phyloP scores from a whole-genome alignment of 2,113 vertebrate genomes.

The Scatophagus argus region DNA sequence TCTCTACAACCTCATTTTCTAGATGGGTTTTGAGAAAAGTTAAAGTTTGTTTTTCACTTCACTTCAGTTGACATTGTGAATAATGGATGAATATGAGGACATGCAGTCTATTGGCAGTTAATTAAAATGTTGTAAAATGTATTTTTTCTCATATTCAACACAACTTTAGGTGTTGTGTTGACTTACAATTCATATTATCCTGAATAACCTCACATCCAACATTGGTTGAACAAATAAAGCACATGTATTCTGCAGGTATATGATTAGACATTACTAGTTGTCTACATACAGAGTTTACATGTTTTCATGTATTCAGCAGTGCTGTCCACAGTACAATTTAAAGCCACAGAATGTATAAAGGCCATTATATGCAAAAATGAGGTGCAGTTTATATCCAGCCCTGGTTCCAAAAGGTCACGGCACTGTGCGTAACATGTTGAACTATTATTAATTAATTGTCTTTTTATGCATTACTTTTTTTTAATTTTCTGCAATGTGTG shows the following conservation, averaged over 20 bases:
- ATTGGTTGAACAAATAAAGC: neutral
- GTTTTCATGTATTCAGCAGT: neutral
- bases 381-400: neutral
- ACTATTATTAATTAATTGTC: too few relatives aligned
- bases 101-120: neutral
- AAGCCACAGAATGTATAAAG: constrained; percentile 8
- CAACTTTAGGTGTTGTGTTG: neutral
- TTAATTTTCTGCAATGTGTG: neutral
- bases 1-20: constrained; percentile 21
- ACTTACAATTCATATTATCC: neutral
- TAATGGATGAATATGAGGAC: neutral
- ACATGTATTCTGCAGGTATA: neutral
- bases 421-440: constrained; percentile 23
- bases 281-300: neutral
- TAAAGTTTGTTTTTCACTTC: constrained; percentile 12
- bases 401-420: constrained; percentile 31
- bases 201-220: neutral
- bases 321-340: neutral
- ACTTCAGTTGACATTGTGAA: constrained; percentile 16
- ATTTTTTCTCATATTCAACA: neutral
- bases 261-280: too few relatives aligned
- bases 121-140: neutral
- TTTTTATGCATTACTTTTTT: constrained; percentile 20
- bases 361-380: neutral
- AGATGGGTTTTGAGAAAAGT: constrained; percentile 6